Evolutionary conservation across 1,140 invertebrate genomes (phyloP), one percentile per base, ranked within the genome.

Genomic region (Daktulosphaira vitifoliae): DNA sequence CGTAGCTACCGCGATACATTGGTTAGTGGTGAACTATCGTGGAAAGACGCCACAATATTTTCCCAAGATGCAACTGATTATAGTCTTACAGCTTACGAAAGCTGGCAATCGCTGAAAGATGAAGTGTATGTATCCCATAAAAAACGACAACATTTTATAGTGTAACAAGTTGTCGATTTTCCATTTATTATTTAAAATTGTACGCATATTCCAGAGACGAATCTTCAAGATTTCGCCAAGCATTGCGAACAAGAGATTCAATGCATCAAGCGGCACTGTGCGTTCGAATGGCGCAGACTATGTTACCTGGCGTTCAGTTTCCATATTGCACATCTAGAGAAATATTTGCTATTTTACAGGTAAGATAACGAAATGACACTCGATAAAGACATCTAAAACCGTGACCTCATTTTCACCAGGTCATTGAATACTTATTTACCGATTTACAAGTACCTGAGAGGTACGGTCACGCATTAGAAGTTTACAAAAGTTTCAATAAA

Each of bases 311-410:
- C n/a, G 80, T 83, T 11, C 71, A 79, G 66, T 83, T 84, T 67
- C 82, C 82, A 0, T 84, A 84, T 70, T 83, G 80, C 66, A 79
- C 78, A n/a, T 71, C 75, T 18, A 73, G 76, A 51, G 82, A 84
- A 71, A 75, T 84, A 7, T 70, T 72, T 3, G 78, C 78, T 0
- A 71, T 84, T 15, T 70, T 78, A 26, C 76, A 76, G 71, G 77
- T 78, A 71, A 71, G 46, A 6, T 11, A 33, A 33, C 29, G 5
- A 11, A 33, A 11, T n/a, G n/a, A n/a, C n/a, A n/a, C n/a, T n/a
- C n/a, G n/a, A n/a, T n/a, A n/a, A n/a, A n/a, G n/a, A n/a, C n/a
- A n/a, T n/a, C n/a, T n/a, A n/a, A n/a, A n/a, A n/a, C n/a, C n/a
- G n/a, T n/a, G n/a, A n/a, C n/a, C n/a, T n/a, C n/a, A n/a, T n/a